Evolutionary conservation across 2,113 vertebrate species (phyloP).

Genomic region (Odontesthes bonariensis): DNA sequence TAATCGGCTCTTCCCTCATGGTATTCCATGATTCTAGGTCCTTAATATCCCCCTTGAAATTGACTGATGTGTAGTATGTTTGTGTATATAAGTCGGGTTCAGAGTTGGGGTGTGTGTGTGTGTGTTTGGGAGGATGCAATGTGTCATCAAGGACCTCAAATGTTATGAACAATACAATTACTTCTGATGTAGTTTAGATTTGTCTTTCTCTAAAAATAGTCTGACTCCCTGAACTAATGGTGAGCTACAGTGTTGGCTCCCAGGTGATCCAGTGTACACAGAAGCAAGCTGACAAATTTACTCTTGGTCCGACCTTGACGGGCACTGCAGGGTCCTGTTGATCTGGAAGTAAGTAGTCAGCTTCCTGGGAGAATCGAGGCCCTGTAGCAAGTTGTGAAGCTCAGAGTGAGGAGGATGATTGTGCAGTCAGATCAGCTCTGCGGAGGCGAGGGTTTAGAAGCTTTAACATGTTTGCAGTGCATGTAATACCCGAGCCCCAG

Average conservation of each 20-base stretch:
- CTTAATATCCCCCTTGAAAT: slow-evolving; percentile 57
- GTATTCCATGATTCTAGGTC: slow-evolving; percentile 37
- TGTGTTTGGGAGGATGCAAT: slow-evolving; percentile 6
- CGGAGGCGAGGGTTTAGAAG: slow-evolving; percentile 72
- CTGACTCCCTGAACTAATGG: slow-evolving; percentile 28
- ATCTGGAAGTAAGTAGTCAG: slow-evolving; percentile 69
- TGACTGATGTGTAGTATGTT: slow-evolving; percentile 42
- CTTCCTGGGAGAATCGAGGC: slow-evolving; percentile 61
- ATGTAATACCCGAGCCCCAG: slow-evolving; percentile 73
- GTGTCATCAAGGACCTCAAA: slow-evolving; percentile 12
- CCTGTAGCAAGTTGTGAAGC: slow-evolving; percentile 57
- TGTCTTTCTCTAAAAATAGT: slow-evolving; percentile 38
- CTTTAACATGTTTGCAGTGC: slow-evolving; percentile 66
- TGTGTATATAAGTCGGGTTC: slow-evolving; percentile 7
- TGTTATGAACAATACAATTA: slow-evolving; percentile 21
- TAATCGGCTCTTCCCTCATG: slow-evolving; percentile 61
- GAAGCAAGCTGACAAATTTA: slow-evolving; percentile 68
- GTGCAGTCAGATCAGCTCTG: slow-evolving; percentile 74
- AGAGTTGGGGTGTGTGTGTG: slow-evolving; percentile 1
- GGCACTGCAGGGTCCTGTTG: slow-evolving; percentile 49
- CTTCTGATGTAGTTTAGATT: slow-evolving; percentile 19
- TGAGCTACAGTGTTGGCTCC: slow-evolving; percentile 55
- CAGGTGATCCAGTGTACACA: slow-evolving; percentile 43
- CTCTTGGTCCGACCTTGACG: slow-evolving; percentile 58
- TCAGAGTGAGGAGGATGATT: slow-evolving; percentile 56